Evolutionary conservation across 2,888 invertebrate genomes (phyloP), one percentile per base, ranked within the genome.

Genomic region (Conchocele bisecta): DNA sequence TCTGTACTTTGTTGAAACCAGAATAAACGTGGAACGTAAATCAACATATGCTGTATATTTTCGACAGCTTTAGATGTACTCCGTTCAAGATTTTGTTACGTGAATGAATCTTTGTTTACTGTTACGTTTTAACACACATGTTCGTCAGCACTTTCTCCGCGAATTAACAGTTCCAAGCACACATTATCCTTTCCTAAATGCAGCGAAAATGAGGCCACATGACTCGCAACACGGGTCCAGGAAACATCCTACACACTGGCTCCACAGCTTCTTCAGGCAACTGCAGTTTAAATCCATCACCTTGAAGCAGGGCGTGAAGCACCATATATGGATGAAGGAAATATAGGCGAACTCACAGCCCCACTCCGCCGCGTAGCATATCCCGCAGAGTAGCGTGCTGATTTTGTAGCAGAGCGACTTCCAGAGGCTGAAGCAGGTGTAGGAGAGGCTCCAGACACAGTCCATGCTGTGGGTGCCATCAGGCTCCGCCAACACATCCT

Each of bases 391-490:
- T 53, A 94, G 93, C 0, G 94, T 93, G 44, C 95, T 92, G 59
- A 94, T 89, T 6, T 93, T 93, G 92, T 95, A 95, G 89, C 94
- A 95, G 88, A 93, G 93, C 87, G 93, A 93, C 80, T 94, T 93
- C 29, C 95, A 93, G 78, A 93, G 91, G 46, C 93, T 92, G 91
- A 95, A 95, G 88, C 95, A 83, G 24, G 54, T 72, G 83, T 93
- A 92, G 83, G 94, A 94, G 44, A 94, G 91, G 13, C 93, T 92
- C 95, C 95, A 95, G 50, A 94, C 94, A 89, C 94, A 94, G 87
- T 95, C 94, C 0, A 94, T 64, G 51, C 81, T 81, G 71, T 83
- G 79, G 20, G 72, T 73, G 35, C 83, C 74, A n/a, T 86, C 85
- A 5, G 84, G 84, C 46, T 84, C 83, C 1, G 75, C 83, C 17